phyloP scores from a whole-genome alignment of 2,888 invertebrate genomes.

The Palloptera scutellata region DNA sequence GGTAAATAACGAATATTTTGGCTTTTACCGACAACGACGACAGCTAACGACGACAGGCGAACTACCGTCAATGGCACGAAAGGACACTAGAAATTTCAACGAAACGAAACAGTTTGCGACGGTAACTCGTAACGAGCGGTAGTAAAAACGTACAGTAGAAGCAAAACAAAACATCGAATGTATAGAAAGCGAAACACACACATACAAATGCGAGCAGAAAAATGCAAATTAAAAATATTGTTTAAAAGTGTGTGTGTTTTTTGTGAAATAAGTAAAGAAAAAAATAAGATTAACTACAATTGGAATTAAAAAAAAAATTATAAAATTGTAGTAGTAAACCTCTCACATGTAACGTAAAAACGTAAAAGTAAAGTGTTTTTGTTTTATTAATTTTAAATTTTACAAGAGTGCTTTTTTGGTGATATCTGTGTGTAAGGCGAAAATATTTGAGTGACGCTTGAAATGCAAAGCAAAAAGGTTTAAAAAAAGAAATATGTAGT shows the following conservation, averaged over 20 bases:
- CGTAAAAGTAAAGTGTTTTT: too few relatives aligned
- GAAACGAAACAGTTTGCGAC: conserved; percentile 59
- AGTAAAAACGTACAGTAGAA: neutral
- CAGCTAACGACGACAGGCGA: conserved; percentile 28
- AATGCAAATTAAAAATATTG: conserved; percentile 18
- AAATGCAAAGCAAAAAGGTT: too few relatives aligned
- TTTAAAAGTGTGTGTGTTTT: conserved; percentile 19
- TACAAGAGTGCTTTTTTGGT: too few relatives aligned
- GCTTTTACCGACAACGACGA: conserved; percentile 5
- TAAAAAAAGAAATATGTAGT: too few relatives aligned
- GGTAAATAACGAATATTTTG: conserved; percentile 11
- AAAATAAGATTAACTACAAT: conserved; percentile 3
- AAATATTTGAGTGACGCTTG: too few relatives aligned
- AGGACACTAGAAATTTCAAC: conserved; percentile 35
- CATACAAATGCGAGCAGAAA: conserved; percentile 20
- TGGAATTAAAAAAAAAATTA: neutral
- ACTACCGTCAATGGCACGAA: conserved; percentile 39
- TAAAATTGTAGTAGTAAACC: neutral
- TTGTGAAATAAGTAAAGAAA: conserved; percentile 1
- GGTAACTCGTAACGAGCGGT: conserved; percentile 58
- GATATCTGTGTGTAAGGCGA: too few relatives aligned
- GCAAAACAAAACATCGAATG: neutral
- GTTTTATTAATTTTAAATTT: too few relatives aligned
- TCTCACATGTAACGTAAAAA: too few relatives aligned
- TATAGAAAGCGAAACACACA: conserved; percentile 27